These are phyloP conservation scores for Pristionchus mayeri DNA, from an alignment of 2,888 invertebrate species.

Conservation along the genomic window DNA sequence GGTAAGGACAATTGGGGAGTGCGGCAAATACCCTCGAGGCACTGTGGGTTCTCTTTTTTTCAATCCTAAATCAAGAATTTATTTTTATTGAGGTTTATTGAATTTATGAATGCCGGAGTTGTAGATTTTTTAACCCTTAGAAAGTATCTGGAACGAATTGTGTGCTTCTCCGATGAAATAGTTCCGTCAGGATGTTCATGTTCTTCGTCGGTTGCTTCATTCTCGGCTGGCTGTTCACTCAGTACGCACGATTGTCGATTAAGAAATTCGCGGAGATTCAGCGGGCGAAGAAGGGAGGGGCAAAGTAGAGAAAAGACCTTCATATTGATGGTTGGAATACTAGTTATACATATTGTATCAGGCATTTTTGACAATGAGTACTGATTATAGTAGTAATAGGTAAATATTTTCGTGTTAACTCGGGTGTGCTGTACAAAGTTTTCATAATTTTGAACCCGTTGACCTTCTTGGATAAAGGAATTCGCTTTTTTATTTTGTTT, in stretches of 20 bases:
- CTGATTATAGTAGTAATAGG: not conserved
- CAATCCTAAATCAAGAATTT: too few species aligned
- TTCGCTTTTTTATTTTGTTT: not conserved
- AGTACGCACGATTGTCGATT: conserved; percentile 65
- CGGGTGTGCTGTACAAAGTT: conserved; percentile 38
- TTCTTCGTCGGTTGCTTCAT: conserved; percentile 62
- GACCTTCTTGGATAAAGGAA: not conserved
- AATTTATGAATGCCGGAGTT: too few species aligned
- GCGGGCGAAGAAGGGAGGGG: conserved; percentile 49
- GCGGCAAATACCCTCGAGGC: too few species aligned
- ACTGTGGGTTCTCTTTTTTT: too few species aligned
- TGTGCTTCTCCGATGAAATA: too few species aligned
- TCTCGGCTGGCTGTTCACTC: conserved; percentile 62
- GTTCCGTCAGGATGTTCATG: conserved; percentile 63
- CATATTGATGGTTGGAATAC: too few species aligned
- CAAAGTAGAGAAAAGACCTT: not conserved
- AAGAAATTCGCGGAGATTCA: conserved; percentile 62
- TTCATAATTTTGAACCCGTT: conserved; percentile 17
- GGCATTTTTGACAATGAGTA: not conserved
- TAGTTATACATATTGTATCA: not conserved
- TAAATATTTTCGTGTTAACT: not conserved
- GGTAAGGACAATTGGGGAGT: too few species aligned
- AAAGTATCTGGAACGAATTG: too few species aligned
- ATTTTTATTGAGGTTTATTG: too few species aligned
- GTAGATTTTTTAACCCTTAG: too few species aligned